Base-by-base conservation (phyloP, 2,797 vertebrate species). In the Tapera naevia region DNA sequence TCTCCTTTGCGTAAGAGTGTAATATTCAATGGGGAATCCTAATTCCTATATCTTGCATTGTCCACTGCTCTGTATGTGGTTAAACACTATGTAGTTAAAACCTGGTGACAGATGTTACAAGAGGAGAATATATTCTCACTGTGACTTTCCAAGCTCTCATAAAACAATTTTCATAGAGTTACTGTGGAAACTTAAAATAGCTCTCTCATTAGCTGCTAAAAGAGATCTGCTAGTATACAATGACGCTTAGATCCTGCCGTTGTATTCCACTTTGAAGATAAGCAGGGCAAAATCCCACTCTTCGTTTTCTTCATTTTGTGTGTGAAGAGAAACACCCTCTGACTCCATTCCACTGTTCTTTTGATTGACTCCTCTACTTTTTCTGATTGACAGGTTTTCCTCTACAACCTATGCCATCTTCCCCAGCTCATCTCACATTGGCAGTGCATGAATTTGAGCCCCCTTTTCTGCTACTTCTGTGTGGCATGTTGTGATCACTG, bases 401-500 rank as follows among this genome's bases (percentile, higher is more conserved):
- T 83, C 66, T 73, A 43, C 73, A 92, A 86, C 85, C 84, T 25
- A 7, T 89, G 89, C 81, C 54, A 30, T 78, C 82, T 94, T 95
- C 66, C 58, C 46, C 79, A 89, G 62, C 75, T 91, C 35, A 43
- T 91, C 92, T 88, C 74, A 41, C 62, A 93, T 94, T 66, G 82
- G 58, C 86, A 91, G 66, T 80, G 64, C 70, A 28, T 35, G 24
- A 90, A 72, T 86, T 86, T 75, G 88, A 94, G 75, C 82, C 78
- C 66, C 45, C 54, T 88, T 81, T 89, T 75, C 80, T 95, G 89
- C 65, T 86, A 15, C 72, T 92, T 61, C 57, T 75, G 43, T 22
- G 56, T 93, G 94, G 79, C 92, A 81, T 88, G 43, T 93, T 95
- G 76, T 95, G 91, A 94, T 96, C 2, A 3, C 93, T 89, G 92